phyloP scores from a whole-genome alignment of 2,888 invertebrate species.

The Ernsta delagoae region DNA sequence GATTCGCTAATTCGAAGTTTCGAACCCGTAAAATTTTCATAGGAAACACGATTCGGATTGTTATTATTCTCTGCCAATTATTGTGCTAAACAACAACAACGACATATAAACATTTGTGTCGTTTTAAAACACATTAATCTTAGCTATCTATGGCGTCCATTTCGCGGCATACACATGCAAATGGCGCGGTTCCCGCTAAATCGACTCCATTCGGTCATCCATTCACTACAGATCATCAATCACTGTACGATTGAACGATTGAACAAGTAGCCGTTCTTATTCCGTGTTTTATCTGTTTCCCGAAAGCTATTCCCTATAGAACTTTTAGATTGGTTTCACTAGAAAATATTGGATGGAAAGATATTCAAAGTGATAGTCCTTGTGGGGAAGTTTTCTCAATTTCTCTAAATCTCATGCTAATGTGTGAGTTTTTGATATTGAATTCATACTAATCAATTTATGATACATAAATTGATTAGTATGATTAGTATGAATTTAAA shows the following conservation, averaged over 20 bases:
- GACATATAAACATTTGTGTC: conserved; percentile 38
- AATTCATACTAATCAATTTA: too few relatives aligned
- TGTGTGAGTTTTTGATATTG: not conserved
- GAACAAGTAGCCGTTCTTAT: conserved; percentile 55
- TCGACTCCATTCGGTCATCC: conserved; percentile 78
- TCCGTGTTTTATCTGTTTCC: conserved; percentile 38
- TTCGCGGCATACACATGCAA: conserved; percentile 74
- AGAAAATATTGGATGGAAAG: conserved; percentile 11
- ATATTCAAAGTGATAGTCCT: not conserved
- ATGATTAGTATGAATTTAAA: too few relatives aligned
- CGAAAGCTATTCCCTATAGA: conserved; percentile 15
- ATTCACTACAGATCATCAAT: conserved; percentile 76
- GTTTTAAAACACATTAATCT: conserved; percentile 50
- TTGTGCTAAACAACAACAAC: conserved; percentile 10
- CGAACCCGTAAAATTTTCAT: too few relatives aligned
- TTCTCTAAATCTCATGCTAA: not conserved
- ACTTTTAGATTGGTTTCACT: conserved; percentile 14
- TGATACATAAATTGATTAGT: too few relatives aligned
- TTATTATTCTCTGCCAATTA: not conserved
- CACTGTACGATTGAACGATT: conserved; percentile 62
- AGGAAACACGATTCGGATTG: not conserved
- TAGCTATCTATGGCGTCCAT: conserved; percentile 35
- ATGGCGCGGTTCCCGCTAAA: conserved; percentile 73
- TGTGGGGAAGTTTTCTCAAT: not conserved
- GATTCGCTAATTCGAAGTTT: too few relatives aligned